phyloP scores from a whole-genome alignment of 1,140 invertebrate genomes.

The Drosophila pallidifrons region DNA sequence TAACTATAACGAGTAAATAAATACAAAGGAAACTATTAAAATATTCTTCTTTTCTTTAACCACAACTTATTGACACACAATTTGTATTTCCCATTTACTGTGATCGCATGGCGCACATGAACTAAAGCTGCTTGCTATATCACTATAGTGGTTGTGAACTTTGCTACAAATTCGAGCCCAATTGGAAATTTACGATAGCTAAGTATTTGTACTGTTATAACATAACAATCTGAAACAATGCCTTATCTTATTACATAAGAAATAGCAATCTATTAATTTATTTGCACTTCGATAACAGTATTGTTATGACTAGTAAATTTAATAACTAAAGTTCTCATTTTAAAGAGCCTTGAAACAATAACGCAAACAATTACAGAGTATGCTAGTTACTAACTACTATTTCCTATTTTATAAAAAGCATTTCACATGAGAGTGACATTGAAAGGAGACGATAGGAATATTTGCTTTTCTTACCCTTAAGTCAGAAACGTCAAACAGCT shows the following conservation, averaged over 20 bases:
- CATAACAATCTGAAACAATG: neutral
- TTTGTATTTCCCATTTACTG: neutral
- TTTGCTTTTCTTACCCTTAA: neutral
- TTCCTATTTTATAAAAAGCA: too few relatives aligned
- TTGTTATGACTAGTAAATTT: neutral
- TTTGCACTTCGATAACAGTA: neutral
- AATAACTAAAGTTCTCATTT: neutral
- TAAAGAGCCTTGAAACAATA: neutral
- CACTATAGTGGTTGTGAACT: constrained; percentile 41
- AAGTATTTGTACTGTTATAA: neutral
- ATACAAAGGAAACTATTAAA: neutral
- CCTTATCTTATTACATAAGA: neutral
- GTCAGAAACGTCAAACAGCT: constrained; percentile 17
- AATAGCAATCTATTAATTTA: constrained; percentile 10
- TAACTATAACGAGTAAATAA: constrained; percentile 6
- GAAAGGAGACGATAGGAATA: too few relatives aligned
- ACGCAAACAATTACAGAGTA: too few relatives aligned
- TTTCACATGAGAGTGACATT: too few relatives aligned
- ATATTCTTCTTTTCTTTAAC: neutral
- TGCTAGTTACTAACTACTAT: too few relatives aligned
- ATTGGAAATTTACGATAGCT: constrained; percentile 1
- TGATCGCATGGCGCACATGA: constrained; percentile 13
- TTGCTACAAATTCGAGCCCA: constrained; percentile 4
- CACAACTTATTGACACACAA: too few relatives aligned
- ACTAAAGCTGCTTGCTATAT: constrained; percentile 21